phyloP scores from a whole-genome alignment of 2,113 vertebrate species.

The Siniperca chuatsi region DNA sequence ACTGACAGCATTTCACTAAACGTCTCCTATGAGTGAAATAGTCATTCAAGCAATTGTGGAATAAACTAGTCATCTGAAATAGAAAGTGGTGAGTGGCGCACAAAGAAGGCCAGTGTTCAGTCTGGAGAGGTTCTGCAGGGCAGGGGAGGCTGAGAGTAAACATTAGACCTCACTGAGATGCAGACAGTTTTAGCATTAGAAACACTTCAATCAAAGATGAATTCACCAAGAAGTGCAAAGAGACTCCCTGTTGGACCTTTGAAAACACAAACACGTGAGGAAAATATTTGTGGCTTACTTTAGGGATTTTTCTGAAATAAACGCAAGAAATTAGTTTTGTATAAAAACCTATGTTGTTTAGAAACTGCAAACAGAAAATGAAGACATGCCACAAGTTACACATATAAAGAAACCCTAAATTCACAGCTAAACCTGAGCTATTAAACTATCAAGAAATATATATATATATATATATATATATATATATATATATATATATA shows the following conservation, averaged over 20 bases:
- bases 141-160: constrained; percentile 63
- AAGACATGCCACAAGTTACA: neutral
- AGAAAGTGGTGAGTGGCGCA: constrained; percentile 54
- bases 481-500: no score
- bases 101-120: constrained; percentile 72
- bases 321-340: neutral
- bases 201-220: constrained; percentile 26
- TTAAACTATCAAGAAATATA: neutral
- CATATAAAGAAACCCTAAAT: neutral
- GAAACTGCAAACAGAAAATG: neutral
- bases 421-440: neutral
- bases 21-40: constrained; percentile 35
- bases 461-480: no score
- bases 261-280: neutral
- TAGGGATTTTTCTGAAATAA: neutral
- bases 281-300: neutral
- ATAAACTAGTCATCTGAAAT: constrained; percentile 61
- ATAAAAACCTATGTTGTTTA: neutral
- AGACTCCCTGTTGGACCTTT: neutral
- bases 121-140: constrained; percentile 31
- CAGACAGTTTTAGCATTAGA: constrained; percentile 16
- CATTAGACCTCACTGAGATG: constrained; percentile 46
- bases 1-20: constrained; percentile 4
- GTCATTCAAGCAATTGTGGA: constrained; percentile 48
- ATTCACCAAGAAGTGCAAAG: constrained; percentile 1